Evolutionary conservation across 2,888 invertebrate genomes (phyloP), one percentile per base, ranked within the genome.

Genomic region (Pterobdella sp.): DNA sequence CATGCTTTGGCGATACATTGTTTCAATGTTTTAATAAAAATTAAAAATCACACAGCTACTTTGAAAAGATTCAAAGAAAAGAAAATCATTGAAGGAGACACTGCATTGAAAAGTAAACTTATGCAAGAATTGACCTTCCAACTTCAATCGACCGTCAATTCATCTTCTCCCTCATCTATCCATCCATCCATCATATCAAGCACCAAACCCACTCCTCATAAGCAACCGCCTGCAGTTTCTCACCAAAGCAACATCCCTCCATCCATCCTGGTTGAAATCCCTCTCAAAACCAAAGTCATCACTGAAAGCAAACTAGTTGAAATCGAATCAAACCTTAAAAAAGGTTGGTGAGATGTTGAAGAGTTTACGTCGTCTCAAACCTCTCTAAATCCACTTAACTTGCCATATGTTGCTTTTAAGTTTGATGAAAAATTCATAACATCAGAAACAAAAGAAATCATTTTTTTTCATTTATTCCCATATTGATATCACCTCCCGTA

Each of bases 241-340:
- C 7, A 7, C 4, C 60, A 7, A 56, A 3, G n/a, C 60, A 18
- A 60, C 63, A 63, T 63, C 1, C 63, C 71, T 2, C 52, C 52
- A 49, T 49, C 52, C 14, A 18, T n/a, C 14, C 14, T 18, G 14
- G 32, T 63, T 4, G 71, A 71, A 26, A 22, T 35, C 7, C 60
- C 60, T 10, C 32, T 71, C 29, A 52, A 34, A n/a, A 71, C 71
- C 2, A 71, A 60, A 26, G 63, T 71, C 32, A 60, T 71, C 60
- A 63, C 71, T 1, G 71, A 71, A 26, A 49, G 63, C 0, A 52
- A 56, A 32, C 63, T 71, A 7, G 34, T 52, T 1, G 71, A 71
- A 26, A 34, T 71, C 14, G 71, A 71, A 35, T 31, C 63, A 4
- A 31, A 34, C 2, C 56, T 56, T 32, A 56, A 71, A 10, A 71